Evolutionary conservation across 2,113 vertebrate species (phyloP), one percentile per base, ranked within the genome.

Genomic region (Morone chrysops): DNA sequence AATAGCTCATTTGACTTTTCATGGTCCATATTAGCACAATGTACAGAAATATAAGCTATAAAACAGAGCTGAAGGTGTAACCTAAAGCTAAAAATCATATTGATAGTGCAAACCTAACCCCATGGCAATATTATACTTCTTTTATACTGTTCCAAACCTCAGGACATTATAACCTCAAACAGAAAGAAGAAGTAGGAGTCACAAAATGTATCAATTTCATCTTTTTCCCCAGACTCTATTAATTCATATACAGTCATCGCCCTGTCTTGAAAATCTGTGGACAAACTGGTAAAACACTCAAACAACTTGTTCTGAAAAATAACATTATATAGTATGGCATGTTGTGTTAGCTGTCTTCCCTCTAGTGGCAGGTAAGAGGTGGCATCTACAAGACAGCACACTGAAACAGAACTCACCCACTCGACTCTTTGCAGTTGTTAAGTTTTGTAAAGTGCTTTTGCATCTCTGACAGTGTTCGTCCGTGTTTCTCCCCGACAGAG

Each of bases 401-500:
- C 6, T 14, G 16, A 53, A 16, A 22, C 8, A 53, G 5, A 9
- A 20, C 31, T n/a, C 45, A 53, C 36, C 8, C 4, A 0, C 68
- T 13, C 31, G 41, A 54, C 8, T 62, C 9, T 53, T 14, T 62
- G 38, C 31, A 68, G 45, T 63, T 57, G 51, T 12, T 57, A 3
- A 54, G 43, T 41, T 16, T 14, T 61, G 6, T 62, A 6, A 53
- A 41, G n/a, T 41, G 16, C 22, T 4, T 4, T 65, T 56, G 22
- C 11, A 2, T 62, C 11, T 57, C 11, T 70, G 4, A 75, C 12
- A 11, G 8, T 73, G 9, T 17, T 0, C 9, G 2, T 70, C 22
- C 65, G 10, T 40, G 14, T 86, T 80, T 88, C 14, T 84, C 22
- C 75, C 25, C 76, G 48, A 76, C 93, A 99, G 98, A 96, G 98